Percentiles rank a stretch among this genome's conserved stretches.
These are phyloP conservation scores for Glaucidium brasilianum DNA, from an alignment of 2,113 vertebrate genomes.

Conservation along the genomic window DNA sequence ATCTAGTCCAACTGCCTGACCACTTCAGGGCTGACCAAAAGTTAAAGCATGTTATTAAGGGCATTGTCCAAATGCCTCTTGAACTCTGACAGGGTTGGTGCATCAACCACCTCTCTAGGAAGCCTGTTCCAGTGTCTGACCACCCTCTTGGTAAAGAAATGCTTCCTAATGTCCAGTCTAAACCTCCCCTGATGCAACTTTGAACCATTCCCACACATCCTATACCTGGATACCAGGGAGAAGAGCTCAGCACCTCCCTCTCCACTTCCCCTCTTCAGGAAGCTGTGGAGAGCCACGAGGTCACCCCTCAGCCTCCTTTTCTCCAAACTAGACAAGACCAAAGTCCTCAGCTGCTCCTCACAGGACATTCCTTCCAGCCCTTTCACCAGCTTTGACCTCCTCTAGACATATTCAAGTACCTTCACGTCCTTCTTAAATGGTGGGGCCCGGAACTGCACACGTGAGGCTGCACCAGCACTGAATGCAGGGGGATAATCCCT, in stretches of 20 bases:
- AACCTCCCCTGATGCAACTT: no score
- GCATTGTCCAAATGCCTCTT: neutral
- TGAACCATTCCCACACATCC: no score
- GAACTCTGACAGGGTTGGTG: neutral
- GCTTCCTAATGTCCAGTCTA: neutral
- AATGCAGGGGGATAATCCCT: no score
- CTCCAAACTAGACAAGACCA: neutral
- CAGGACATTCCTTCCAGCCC: neutral
- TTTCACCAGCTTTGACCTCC: neutral
- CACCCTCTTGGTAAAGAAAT: neutral
- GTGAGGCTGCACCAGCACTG: no score
- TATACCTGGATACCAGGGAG: neutral
- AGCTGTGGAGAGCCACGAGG: neutral
- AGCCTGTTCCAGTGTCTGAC: neutral
- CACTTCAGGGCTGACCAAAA: neutral
- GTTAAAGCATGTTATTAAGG: neutral
- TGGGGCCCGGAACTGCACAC: no score
- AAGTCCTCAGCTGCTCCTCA: neutral
- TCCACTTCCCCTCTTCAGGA: neutral
- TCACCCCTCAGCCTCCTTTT: neutral
- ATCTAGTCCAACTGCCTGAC: neutral
- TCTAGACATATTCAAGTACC: neutral
- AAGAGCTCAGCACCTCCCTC: neutral
- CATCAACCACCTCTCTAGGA: neutral
- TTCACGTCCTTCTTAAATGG: neutral